Base-by-base conservation (phyloP, 2,888 invertebrate species). In the Zootermopsis nevadensis region DNA sequence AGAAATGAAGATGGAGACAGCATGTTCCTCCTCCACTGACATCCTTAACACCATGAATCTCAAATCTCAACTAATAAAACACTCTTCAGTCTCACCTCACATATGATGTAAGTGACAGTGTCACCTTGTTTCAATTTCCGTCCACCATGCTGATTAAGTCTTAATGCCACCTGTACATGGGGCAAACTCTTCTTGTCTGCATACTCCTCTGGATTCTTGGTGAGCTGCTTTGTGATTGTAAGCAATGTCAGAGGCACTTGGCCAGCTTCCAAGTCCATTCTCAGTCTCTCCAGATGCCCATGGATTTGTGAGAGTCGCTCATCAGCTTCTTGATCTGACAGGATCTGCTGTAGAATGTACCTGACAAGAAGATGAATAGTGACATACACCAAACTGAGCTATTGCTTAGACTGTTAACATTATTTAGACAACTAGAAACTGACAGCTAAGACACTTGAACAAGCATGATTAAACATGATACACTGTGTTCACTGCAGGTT, bases 61-160 rank as follows among this genome's bases (percentile, higher is more conserved):
- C n/a, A n/a, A n/a, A n/a, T n/a, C n/a, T n/a, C n/a, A n/a, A n/a
- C n/a, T n/a, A n/a, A n/a, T n/a, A n/a, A n/a, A n/a, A n/a, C n/a
- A n/a, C n/a, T n/a, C 48, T 1, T 1, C 15, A 48, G 15, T 8
- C 15, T 48, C 86, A 90, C 92, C 89, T 96, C 93, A 89, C 99
- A 99, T 87, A 99, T 97, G 2, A 99, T 93, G 88, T 99, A 99
- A 22, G 97, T 94, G 2, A 99, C 96, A 66, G 98, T 97, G 88
- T 99, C 99, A 0, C 99, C 99, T 86, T 95, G 95, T 87, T 96
- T 95, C 88, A 98, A 94, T 86, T 97, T 94, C 87, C 96, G 96
- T 81, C 92, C 93, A 42, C 81, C 77, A n/a, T 72, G 79, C 10
- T 38, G 30, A 89, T 99, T 99, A 87, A 97, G 92, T 86, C 99